A percentile compares a stretch with the other conserved stretches of the same genome.
phyloP scores from a whole-genome alignment of 2,888 invertebrate genomes.

The Ceramica pisi region DNA sequence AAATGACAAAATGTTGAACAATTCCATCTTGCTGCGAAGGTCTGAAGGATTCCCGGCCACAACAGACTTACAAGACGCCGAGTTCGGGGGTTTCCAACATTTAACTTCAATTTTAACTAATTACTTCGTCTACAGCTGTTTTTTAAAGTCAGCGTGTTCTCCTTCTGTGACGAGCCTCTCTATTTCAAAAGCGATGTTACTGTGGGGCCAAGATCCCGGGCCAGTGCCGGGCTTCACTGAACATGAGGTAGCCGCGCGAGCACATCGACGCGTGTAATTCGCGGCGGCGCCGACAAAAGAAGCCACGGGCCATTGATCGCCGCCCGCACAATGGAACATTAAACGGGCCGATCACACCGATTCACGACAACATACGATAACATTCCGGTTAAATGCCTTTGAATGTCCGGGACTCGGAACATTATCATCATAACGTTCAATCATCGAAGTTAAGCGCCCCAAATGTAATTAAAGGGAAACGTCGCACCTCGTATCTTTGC shows the following conservation, averaged over 20 bases:
- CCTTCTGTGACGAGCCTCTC: not conserved
- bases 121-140: not conserved
- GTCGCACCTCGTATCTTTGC: not conserved
- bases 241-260: not conserved
- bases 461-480: not conserved
- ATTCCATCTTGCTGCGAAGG: not conserved
- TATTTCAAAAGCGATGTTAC: not conserved
- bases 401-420: conserved; percentile 36
- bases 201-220: too few species aligned
- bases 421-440: conserved; percentile 11
- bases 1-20: not conserved
- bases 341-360: conserved; percentile 58
- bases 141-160: not conserved
- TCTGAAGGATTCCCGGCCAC: not conserved
- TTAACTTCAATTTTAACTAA: conserved; percentile 2
- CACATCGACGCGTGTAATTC: conserved; percentile 37
- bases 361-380: conserved; percentile 29
- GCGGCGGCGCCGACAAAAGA: conserved; percentile 54
- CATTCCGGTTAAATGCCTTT: conserved; percentile 30
- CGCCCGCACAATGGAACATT: conserved; percentile 59
- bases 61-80: not conserved
- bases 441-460: not conserved
- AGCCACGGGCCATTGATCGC: conserved; percentile 59
- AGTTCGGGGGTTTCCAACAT: not conserved
- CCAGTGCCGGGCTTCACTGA: not conserved